phyloP scores from a whole-genome alignment of 2,888 invertebrate species.

The Tenthredo livida region DNA sequence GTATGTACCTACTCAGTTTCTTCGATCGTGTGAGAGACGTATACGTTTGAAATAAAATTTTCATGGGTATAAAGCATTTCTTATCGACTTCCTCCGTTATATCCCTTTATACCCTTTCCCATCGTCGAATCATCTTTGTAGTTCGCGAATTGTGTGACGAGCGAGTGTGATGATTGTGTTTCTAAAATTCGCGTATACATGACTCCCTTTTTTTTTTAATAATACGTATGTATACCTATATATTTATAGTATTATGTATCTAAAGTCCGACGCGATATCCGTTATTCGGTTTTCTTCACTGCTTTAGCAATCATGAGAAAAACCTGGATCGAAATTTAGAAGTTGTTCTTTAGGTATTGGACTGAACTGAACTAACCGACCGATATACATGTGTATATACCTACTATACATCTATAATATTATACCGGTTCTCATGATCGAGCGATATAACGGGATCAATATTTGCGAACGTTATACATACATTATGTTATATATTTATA shows the following conservation, averaged over 20 bases:
- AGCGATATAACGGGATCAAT: conserved; percentile 28
- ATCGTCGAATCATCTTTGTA: not conserved
- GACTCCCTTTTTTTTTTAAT: not conserved
- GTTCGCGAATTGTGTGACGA: not conserved
- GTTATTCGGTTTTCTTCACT: not conserved
- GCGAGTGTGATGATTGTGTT: not conserved
- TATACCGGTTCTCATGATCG: not conserved
- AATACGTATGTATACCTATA: not conserved
- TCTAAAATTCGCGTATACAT: not conserved
- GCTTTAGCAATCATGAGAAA: not conserved
- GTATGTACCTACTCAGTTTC: no score
- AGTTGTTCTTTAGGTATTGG: not conserved
- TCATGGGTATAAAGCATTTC: not conserved
- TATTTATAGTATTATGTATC: not conserved
- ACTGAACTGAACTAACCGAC: not conserved
- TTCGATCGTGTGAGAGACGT: not conserved
- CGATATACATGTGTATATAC: not conserved
- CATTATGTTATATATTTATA: not conserved
- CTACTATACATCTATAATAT: not conserved
- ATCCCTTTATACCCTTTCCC: not conserved
- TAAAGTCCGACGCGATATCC: not conserved
- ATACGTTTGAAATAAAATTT: conserved; percentile 1
- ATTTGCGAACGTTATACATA: not conserved
- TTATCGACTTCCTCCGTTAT: not conserved
- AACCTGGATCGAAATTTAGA: not conserved